Evolutionary conservation across 2,113 vertebrate species (phyloP).

Genomic region (Tyto alba): DNA sequence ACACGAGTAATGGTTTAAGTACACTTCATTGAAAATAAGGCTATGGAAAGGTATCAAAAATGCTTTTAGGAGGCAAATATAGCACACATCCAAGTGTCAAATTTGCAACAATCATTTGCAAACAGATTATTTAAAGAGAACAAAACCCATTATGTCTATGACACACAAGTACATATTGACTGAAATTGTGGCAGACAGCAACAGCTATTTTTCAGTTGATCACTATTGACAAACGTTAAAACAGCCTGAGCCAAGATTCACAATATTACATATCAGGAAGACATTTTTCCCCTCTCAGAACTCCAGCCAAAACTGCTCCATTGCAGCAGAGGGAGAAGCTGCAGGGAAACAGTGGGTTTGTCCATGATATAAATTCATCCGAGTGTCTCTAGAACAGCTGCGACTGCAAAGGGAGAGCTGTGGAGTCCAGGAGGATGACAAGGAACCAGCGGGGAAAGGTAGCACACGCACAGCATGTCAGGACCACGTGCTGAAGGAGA

Average conservation of each 20-base stretch:
- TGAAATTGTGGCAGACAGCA: background rate
- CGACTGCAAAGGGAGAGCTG: background rate
- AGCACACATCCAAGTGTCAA: background rate
- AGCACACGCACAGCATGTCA: background rate
- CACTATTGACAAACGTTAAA: background rate
- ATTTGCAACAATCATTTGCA: background rate
- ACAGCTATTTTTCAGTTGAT: background rate
- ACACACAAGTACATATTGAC: background rate
- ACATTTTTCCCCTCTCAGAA: background rate
- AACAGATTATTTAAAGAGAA: background rate
- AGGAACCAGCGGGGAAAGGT: background rate
- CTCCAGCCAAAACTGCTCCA: background rate
- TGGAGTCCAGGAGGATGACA: background rate
- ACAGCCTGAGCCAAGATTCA: background rate
- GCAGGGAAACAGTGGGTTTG: background rate
- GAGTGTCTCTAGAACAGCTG: background rate
- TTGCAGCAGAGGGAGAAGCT: background rate
- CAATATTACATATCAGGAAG: rapidly evolving
- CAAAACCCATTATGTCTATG: background rate
- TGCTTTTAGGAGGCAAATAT: background rate
- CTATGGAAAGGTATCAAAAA: background rate
- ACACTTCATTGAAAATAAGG: background rate
- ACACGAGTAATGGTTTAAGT: background rate
- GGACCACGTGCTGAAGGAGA: background rate
- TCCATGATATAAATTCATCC: background rate